Evolutionary conservation across 1,140 invertebrate genomes (phyloP).

Genomic region (Pemphigus obesinymphae): DNA sequence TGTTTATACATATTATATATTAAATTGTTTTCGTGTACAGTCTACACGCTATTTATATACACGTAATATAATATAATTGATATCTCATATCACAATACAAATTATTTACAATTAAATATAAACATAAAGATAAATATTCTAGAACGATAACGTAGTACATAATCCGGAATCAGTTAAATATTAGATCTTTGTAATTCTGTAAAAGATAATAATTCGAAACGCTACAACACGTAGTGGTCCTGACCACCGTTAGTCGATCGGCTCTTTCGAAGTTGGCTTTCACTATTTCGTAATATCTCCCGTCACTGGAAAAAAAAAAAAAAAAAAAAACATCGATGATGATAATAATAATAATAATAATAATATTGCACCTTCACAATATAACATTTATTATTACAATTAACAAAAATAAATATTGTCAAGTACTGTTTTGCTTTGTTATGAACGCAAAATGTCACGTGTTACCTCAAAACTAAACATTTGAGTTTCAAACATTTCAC

Average conservation of each 20-base stretch:
- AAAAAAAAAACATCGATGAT: background rate
- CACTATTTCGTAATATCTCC: conserved; percentile 98
- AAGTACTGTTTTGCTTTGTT: no score
- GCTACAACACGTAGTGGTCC: conserved; percentile 88
- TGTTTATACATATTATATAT: no score
- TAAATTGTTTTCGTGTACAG: background rate
- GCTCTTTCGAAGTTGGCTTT: conserved; percentile 99
- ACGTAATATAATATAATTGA: background rate
- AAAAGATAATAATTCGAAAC: conserved; percentile 88
- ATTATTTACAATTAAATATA: background rate
- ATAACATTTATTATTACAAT: no score
- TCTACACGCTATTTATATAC: background rate
- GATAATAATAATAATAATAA: no score
- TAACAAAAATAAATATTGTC: no score
- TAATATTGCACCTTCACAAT: no score
- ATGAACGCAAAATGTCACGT: background rate
- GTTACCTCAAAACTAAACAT: conserved; percentile 76
- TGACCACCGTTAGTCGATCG: conserved; percentile 89
- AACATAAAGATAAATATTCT: background rate
- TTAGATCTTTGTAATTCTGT: conserved; percentile 86
- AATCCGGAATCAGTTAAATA: conserved; percentile 69
- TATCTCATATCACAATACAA: background rate
- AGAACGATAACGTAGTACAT: background rate
- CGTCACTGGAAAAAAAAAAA: conserved; percentile 69
- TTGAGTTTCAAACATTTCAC: conserved; percentile 82